phyloP scores from a whole-genome alignment of 2,888 invertebrate species.

The Drosophila meridionalis region DNA sequence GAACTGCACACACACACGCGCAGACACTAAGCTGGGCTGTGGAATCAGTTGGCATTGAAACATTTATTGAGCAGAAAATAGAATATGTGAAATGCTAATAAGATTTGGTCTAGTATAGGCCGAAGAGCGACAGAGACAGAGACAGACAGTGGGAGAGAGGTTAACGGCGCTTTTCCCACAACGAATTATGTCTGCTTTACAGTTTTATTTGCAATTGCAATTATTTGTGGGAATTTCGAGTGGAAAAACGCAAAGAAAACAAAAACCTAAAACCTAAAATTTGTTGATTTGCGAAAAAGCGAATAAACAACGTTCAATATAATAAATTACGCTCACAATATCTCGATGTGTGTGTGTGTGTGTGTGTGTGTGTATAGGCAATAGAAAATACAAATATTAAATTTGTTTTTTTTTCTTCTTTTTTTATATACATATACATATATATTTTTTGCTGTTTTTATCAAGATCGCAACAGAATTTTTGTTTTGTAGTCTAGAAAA shows the following conservation, averaged over 20 bases:
- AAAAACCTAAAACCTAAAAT: conserved; percentile 46
- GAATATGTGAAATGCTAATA: conserved; percentile 42
- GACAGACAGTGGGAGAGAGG: conserved; percentile 4
- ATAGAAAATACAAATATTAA: conserved; percentile 59
- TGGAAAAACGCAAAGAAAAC: conserved; percentile 12
- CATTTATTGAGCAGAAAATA: conserved; percentile 28
- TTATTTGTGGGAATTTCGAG: conserved; percentile 37
- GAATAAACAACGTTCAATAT: conserved; percentile 61
- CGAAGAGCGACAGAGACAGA: conserved; percentile 8
- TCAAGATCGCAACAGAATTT: conserved; percentile 69
- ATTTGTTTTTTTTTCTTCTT: conserved; percentile 23
- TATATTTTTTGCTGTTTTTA: conserved; percentile 56
- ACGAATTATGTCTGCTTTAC: conserved; percentile 43
- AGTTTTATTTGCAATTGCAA: conserved; percentile 13
- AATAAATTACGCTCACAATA: conserved; percentile 59
- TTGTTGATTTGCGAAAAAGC: conserved; percentile 54
- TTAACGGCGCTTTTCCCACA: conserved; percentile 54
- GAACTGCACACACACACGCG: conserved; percentile 51
- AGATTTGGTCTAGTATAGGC: conserved; percentile 11
- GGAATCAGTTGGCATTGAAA: conserved; percentile 59
- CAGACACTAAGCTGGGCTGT: conserved; percentile 21
- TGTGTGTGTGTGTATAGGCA: conserved; percentile 22
- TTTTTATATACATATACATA: background rate
- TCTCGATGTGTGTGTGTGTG: background rate
- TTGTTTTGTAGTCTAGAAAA: conserved; percentile 60